These are phyloP conservation scores for Drosophila azteca DNA, from an alignment of 1,140 invertebrate genomes.

Conservation along the genomic window DNA sequence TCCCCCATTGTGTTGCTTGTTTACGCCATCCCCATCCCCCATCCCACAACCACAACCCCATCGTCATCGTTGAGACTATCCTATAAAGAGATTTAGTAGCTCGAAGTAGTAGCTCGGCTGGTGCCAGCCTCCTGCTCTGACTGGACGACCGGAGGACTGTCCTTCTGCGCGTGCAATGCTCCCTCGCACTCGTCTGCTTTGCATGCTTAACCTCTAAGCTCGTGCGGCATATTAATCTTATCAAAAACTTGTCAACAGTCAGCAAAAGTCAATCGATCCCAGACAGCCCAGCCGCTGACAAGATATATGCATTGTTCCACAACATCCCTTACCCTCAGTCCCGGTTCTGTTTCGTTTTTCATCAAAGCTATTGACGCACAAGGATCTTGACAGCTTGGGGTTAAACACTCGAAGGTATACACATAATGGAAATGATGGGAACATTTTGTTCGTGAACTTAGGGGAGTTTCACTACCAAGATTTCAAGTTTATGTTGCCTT, in stretches of 20 bases:
- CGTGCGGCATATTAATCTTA: slow-evolving; percentile 77
- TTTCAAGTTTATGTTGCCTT: too few species aligned
- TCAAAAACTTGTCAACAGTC: slow-evolving; percentile 80
- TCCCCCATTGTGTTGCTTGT: slow-evolving; percentile 42
- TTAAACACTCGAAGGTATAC: too few species aligned
- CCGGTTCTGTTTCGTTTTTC: too few species aligned
- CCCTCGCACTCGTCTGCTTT: slow-evolving; percentile 56
- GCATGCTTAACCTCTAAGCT: slow-evolving; percentile 60
- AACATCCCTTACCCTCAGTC: not conserved
- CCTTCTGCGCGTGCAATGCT: slow-evolving; percentile 76
- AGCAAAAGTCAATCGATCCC: slow-evolving; percentile 55
- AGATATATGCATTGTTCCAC: slow-evolving; percentile 70
- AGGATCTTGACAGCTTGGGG: too few species aligned
- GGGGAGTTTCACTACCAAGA: too few species aligned
- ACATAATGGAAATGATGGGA: too few species aligned
- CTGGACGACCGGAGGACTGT: slow-evolving; percentile 31
- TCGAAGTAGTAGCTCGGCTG: too few species aligned
- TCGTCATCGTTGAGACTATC: not conserved
- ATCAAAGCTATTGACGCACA: too few species aligned
- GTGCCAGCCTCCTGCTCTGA: slow-evolving; percentile 41
- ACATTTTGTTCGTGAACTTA: too few species aligned
- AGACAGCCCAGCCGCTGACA: slow-evolving; percentile 48
- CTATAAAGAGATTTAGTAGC: slow-evolving; percentile 80
- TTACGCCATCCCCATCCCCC: slow-evolving; percentile 36
- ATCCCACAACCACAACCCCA: slow-evolving; percentile 7